Conservation (phyloP, 2,888 invertebrate genomes). For the Muscina levida region DNA sequence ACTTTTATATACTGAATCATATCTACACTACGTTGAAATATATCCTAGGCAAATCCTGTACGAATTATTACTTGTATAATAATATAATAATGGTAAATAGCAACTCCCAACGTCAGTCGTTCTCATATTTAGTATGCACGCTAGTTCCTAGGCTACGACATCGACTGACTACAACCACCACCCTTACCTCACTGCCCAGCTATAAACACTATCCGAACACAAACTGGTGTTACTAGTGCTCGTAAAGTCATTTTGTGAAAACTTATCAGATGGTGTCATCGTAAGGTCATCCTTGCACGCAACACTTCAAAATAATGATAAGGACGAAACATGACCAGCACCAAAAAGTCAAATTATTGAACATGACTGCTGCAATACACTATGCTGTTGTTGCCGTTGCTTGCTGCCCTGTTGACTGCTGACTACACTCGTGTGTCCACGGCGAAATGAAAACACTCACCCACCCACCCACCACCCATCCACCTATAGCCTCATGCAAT, state of each 20-base stretch:
- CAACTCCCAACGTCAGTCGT: too few species aligned
- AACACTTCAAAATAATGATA: slow-evolving; percentile 32
- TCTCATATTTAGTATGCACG: too few species aligned
- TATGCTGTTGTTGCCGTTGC: slow-evolving; percentile 23
- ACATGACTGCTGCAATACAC: slow-evolving; percentile 44
- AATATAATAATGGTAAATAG: too few species aligned
- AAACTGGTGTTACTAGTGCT: too few species aligned
- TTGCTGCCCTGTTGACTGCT: slow-evolving; percentile 3
- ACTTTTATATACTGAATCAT: too few species aligned
- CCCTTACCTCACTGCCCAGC: too few species aligned
- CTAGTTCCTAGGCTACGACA: too few species aligned
- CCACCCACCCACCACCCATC: slow-evolving; percentile 52
- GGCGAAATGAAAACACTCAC: slow-evolving; percentile 54
- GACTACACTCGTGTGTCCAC: neutral
- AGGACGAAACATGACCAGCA: slow-evolving; percentile 12
- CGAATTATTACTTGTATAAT: too few species aligned
- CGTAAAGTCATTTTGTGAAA: slow-evolving; percentile 48
- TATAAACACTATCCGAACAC: neutral
- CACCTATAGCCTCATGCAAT: neutral
- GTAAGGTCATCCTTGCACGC: slow-evolving; percentile 75
- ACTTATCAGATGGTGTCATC: slow-evolving; percentile 75
- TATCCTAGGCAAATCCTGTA: too few species aligned
- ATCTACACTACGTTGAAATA: too few species aligned
- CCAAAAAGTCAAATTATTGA: slow-evolving; percentile 53
- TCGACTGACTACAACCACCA: too few species aligned